These are phyloP conservation scores for Triplophysa bombifrons DNA, from an alignment of 2,797 vertebrate genomes.

Conservation along the genomic window DNA sequence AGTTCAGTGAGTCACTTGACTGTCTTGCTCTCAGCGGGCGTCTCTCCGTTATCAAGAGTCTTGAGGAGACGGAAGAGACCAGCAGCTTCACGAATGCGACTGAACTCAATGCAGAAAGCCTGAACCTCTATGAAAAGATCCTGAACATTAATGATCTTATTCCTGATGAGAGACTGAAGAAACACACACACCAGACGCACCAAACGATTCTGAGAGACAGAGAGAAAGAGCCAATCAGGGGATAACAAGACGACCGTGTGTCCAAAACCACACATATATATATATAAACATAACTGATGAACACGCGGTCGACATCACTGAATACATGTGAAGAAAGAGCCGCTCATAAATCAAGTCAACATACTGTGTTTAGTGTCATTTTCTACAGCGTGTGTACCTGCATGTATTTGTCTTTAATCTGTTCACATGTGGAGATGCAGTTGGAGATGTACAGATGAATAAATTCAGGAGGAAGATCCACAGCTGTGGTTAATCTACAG, in stretches of 20 bases:
- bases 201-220: conserved; percentile 86
- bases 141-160: conserved; percentile 99
- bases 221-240: not conserved
- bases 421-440: conserved; percentile 98
- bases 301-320: too few relatives aligned
- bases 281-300: too few relatives aligned
- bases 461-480: conserved; percentile 97
- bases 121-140: conserved; percentile 99
- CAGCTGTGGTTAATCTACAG: conserved; percentile 92
- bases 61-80: conserved; percentile 96
- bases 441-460: conserved; percentile 99
- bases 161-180: conserved; percentile 96
- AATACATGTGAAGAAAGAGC: too few relatives aligned
- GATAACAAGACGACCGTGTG: not conserved
- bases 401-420: conserved; percentile 99
- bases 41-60: conserved; percentile 94
- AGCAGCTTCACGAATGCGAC: conserved; percentile 95
- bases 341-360: not conserved
- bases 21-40: conserved; percentile 85
- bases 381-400: conserved; percentile 77
- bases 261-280: not conserved
- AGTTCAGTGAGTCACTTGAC: conserved; percentile 76
- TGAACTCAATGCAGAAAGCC: conserved; percentile 99
- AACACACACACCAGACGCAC: conserved; percentile 98
- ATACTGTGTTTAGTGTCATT: not conserved